Evolutionary conservation across 2,797 vertebrate species (phyloP), one percentile per base, ranked within the genome.

Genomic region (Urophycis tenuis): DNA sequence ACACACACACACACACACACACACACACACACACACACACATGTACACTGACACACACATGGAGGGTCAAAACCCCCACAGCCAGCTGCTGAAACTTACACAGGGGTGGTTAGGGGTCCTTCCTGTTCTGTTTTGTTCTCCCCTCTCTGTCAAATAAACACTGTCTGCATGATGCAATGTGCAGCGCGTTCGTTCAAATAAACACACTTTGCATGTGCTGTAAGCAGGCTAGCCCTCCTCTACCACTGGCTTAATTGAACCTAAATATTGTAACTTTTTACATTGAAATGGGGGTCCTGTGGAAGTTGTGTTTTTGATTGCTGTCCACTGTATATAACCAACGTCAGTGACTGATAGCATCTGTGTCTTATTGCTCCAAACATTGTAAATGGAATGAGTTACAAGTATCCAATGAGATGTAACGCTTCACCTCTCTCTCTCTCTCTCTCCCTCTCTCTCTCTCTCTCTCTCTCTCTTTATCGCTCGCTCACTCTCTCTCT

Each of bases 71-170:
- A 19, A 7, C 84, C 86, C 81, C 75, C 69, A 30, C 72, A 75
- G 34, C 72, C 78, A 85, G 80, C 82, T 85, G 83, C 77, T 77
- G 11, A 81, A 82, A 81, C 79, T 81, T 14, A 82, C 1, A 60
- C 53, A 60, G 30, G 71, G 45, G 4, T 2, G 30, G 60, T 33
- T 81, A 32, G 32, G 32, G 29, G 73, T 53, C 8, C 39, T 86
- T 86, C 83, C 71, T 82, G 80, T 79, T 85, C 71, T 67, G 77
- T 77, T 81, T 75, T 72, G 70, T 78, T 35, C 74, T 33, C 31
- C 31, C 77, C 35, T 49, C 70, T 70, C 17, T 75, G 77, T 41
- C 11, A 80, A 82, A 82, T 78, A 82, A 85, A 85, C 72, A 72
- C 72, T 77, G 73, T 75, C 80, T 73, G 74, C 71, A 45, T 14